Conservation (phyloP, 1,140 invertebrate genomes). For the Copidosoma floridanum region DNA sequence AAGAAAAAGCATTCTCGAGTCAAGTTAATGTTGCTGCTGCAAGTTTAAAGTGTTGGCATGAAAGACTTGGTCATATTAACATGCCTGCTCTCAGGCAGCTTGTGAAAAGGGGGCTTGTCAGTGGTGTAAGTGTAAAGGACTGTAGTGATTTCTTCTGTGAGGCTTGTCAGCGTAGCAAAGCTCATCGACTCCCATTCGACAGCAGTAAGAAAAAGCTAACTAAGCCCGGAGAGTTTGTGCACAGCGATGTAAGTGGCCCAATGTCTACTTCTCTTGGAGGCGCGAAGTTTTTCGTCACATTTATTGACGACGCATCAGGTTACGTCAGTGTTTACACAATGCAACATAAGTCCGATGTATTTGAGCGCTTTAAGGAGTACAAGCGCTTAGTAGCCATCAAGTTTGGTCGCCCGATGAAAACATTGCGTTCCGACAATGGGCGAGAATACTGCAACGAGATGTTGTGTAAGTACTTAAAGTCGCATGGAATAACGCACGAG, state of each 20-base stretch:
- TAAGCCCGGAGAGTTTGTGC: slow-evolving; percentile 44
- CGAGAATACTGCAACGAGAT: no score
- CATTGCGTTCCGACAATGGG: no score
- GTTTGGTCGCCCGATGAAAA: slow-evolving; percentile 23
- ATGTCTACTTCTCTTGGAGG: slow-evolving; percentile 47
- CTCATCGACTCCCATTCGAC: slow-evolving; percentile 28
- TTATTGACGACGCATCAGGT: slow-evolving; percentile 50
- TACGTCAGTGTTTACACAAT: slow-evolving; percentile 51
- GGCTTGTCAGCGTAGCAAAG: slow-evolving; percentile 40
- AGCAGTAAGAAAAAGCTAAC: slow-evolving; percentile 27
- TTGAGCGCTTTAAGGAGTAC: slow-evolving; percentile 40
- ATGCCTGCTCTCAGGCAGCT: background rate
- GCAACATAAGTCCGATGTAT: slow-evolving; percentile 47
- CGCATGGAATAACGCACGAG: no score
- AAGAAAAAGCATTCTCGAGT: background rate
- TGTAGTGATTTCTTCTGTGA: slow-evolving; percentile 37
- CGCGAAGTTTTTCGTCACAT: slow-evolving; percentile 48
- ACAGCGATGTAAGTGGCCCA: slow-evolving; percentile 51
- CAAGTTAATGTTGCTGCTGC: background rate
- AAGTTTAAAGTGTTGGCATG: slow-evolving; percentile 21
- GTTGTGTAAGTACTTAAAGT: no score
- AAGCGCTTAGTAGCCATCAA: slow-evolving; percentile 38
- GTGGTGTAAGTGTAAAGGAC: slow-evolving; percentile 10
- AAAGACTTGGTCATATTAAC: slow-evolving; percentile 21
- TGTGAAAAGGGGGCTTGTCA: background rate